Evolutionary conservation across 2,113 vertebrate genomes (phyloP).

Genomic region (Chloroceryle aenea): DNA sequence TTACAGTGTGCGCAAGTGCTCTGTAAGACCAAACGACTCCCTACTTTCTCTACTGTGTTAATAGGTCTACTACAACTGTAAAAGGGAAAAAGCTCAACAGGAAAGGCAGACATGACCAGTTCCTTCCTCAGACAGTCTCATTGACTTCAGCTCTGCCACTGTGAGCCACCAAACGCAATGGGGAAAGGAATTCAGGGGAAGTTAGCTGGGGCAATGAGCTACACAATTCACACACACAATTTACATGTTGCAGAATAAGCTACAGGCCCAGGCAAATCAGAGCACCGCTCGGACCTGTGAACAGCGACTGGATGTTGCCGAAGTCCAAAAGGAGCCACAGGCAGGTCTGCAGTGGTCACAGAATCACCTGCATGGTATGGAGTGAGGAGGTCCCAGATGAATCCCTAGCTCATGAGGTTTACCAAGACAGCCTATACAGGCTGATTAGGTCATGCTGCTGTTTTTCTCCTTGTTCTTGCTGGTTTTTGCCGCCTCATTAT

Average conservation of each 20-base stretch:
- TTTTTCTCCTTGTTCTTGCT: not conserved
- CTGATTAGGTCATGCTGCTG: not conserved
- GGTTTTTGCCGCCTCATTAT: not conserved
- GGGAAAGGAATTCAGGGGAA: not conserved
- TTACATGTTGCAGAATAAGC: not conserved
- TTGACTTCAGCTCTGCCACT: not conserved
- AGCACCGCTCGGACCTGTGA: not conserved
- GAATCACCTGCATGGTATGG: not conserved
- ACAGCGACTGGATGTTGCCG: not conserved
- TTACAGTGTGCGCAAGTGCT: not conserved
- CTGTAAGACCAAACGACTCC: not conserved
- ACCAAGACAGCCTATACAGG: not conserved
- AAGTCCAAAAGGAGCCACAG: not conserved
- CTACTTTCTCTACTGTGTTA: not conserved
- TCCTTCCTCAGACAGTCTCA: constrained; percentile 14
- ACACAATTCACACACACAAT: not conserved
- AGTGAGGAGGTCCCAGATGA: not conserved
- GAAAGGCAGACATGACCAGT: constrained; percentile 19
- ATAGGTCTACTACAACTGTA: not conserved
- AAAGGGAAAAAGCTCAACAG: constrained; percentile 33
- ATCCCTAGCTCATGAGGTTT: not conserved
- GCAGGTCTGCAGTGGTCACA: not conserved
- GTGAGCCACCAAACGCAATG: not conserved
- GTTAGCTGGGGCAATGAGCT: not conserved
- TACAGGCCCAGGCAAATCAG: constrained; percentile 37